A percentile compares a stretch with the other conserved stretches of the same genome.
These are phyloP conservation scores for Agriopis marginaria DNA, from an alignment of 2,888 invertebrate species.

Conservation along the genomic window DNA sequence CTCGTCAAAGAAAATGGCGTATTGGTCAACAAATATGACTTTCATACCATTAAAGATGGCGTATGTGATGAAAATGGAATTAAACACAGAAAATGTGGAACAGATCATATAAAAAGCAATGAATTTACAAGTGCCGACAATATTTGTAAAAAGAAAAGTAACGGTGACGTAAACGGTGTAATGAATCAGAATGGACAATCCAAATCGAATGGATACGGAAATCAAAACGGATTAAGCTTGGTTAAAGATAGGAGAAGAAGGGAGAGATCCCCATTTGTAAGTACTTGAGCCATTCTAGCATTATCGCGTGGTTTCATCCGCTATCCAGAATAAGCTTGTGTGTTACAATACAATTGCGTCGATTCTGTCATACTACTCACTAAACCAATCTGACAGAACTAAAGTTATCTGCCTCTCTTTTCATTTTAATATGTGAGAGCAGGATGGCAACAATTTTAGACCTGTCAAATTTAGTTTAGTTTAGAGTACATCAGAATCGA, in stretches of 20 bases:
- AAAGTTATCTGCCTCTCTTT: no score
- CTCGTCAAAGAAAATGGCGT: neutral
- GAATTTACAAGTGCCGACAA: neutral
- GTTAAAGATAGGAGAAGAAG: neutral
- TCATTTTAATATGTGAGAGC: no score
- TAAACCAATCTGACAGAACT: no score
- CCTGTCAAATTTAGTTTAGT: no score
- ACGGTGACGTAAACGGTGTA: neutral
- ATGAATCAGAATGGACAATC: neutral
- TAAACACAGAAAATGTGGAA: neutral
- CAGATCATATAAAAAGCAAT: neutral
- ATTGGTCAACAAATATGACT: neutral
- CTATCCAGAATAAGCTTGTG: no score
- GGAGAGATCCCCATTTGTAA: slow-evolving; percentile 14
- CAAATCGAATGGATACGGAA: neutral
- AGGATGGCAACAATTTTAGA: no score
- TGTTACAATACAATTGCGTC: no score
- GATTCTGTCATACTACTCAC: no score
- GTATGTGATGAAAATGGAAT: slow-evolving; percentile 7
- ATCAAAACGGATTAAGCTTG: neutral
- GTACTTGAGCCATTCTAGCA: neutral
- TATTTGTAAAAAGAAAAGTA: neutral
- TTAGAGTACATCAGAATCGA: no score
- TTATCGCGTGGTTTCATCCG: no score
- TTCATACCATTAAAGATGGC: neutral